Percentiles rank a stretch among this genome's conserved stretches.
These are phyloP conservation scores for Gobionotothen gibberifrons DNA, from an alignment of 2,797 vertebrate genomes.

Conservation along the genomic window DNA sequence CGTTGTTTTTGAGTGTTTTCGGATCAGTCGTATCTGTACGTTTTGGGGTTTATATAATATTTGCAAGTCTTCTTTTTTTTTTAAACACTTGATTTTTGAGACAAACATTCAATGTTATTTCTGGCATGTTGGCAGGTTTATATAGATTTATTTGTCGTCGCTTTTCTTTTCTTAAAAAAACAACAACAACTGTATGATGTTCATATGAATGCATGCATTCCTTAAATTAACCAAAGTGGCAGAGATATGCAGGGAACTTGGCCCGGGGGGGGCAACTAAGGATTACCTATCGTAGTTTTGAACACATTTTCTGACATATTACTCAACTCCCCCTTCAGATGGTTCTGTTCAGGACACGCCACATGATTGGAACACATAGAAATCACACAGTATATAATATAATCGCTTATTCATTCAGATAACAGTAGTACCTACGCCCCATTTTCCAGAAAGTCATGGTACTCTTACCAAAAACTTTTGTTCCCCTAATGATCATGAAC, in stretches of 20 bases:
- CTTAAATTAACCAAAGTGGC: conserved; percentile 75
- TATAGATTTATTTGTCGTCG: conserved; percentile 39
- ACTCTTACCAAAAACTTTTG: background rate
- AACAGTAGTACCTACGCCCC: conserved; percentile 20
- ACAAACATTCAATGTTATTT: conserved; percentile 69
- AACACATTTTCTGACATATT: conserved; percentile 29
- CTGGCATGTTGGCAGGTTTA: conserved; percentile 75
- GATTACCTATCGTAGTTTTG: conserved; percentile 31
- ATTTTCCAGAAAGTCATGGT: conserved; percentile 38
- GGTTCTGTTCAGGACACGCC: conserved; percentile 13
- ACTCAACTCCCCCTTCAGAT: conserved; percentile 6
- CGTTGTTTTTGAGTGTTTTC: conserved; percentile 71
- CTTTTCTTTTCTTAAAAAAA: conserved; percentile 35
- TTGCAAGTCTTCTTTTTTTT: conserved; percentile 56
- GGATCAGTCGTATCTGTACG: conserved; percentile 71
- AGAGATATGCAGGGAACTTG: conserved; percentile 52
- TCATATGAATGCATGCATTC: conserved; percentile 80
- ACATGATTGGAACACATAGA: conserved; percentile 14
- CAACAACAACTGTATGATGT: conserved; percentile 48
- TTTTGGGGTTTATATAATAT: conserved; percentile 76
- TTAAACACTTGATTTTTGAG: conserved; percentile 58
- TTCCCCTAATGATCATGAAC: background rate
- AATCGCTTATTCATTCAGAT: conserved; percentile 10
- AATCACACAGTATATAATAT: conserved; percentile 5
- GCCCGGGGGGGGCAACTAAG: conserved; percentile 41